A percentile compares a stretch with the other conserved stretches of the same genome.
Evolutionary conservation across 2,797 vertebrate genomes (phyloP).

Genomic region (Muraenolepis orangiensis): DNA sequence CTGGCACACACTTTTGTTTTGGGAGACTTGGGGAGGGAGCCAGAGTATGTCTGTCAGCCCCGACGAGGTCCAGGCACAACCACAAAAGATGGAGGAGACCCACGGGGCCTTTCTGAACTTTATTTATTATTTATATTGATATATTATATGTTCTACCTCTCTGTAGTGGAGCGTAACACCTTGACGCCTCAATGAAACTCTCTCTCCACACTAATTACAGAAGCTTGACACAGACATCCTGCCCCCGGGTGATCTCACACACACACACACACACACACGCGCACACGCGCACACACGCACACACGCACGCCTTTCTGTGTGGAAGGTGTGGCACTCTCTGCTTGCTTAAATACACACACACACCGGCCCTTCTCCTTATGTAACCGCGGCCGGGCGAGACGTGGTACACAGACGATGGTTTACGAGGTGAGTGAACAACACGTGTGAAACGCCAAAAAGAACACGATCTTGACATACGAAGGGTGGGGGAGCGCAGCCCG

Average conservation of each 20-base stretch:
- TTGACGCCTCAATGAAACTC: background rate
- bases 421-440: background rate
- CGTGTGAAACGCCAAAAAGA: too few relatives aligned
- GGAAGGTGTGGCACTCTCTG: background rate
- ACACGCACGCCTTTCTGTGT: background rate
- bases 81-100: background rate
- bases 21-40: background rate
- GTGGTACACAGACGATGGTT: background rate
- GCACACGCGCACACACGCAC: too few relatives aligned
- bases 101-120: background rate
- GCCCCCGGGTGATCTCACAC: background rate
- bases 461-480: conserved; percentile 22
- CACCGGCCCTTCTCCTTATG: background rate
- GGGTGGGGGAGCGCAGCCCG: too few relatives aligned
- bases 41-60: background rate
- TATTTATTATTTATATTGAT: too few relatives aligned
- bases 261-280: background rate
- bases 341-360: too few relatives aligned
- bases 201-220: background rate
- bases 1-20: background rate
- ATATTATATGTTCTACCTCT: too few relatives aligned
- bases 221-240: background rate
- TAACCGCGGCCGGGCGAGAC: background rate
- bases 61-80: background rate
- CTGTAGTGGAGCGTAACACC: background rate